Base-by-base conservation (phyloP, 2,888 invertebrate genomes). In the Drosophila parthenogenetica region DNA sequence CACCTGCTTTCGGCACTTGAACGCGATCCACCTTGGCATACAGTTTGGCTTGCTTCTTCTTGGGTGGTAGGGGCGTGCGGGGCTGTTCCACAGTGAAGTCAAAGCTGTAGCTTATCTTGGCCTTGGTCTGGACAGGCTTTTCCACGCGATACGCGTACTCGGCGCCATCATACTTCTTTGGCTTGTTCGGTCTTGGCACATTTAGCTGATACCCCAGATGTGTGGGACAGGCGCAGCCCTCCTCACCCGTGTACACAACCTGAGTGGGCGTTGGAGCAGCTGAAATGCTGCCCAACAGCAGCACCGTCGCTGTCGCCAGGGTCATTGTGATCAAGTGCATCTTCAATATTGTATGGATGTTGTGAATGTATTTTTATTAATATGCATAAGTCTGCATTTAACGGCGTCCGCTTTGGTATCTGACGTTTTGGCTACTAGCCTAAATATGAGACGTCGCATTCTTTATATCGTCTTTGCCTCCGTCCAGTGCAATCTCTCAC, bases 41-140 rank as follows among this genome's bases (percentile, higher is more conserved):
- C 2, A 91, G 72, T 43, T 89, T 77, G 39, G 69, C 59, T 25
- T 85, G 86, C 10, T 72, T 66, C 5, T 45, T 13, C 16, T 76
- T 75, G 1, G 73, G 73, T 3, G 80, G 79, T 8, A 71, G 22
- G 0, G 85, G 83, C 7, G 80, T 68, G 10, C 79, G 73, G 0
- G 92, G 92, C 35, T 91, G 84, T 59, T 92, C 90, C 5, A 91
- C 90, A 32, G 79, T 79, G 22, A 91, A 89, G 57, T 92, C 92
- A 35, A 91, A 89, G 45, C 85, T 88, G 32, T 90, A 91, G 22
- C 83, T 78, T 3, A 90, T 85, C 59, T 88, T 84, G 5, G 88
- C 75, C 64, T 87, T 86, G 7, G 87, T 42, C 50, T 71, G 77
- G 2, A 77, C 65, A 10, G 91, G 90, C 7, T 79, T 80, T 16